Evolutionary conservation across 2,797 vertebrate genomes (phyloP), one percentile per base, ranked within the genome.

Genomic region (Danio aesculapii): DNA sequence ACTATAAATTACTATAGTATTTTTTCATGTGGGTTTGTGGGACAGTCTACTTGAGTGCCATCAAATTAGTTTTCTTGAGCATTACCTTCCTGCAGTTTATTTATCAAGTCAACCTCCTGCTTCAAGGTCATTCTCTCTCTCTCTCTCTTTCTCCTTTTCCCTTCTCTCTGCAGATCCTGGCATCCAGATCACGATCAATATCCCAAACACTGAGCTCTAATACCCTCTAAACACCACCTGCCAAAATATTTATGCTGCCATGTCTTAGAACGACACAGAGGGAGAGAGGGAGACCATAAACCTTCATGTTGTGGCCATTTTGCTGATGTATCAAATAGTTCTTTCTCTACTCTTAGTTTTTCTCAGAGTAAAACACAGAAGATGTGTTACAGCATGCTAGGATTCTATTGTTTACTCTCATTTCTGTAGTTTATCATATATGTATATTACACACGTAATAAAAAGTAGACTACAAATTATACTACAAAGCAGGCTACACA

Each of bases 231-330:
- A 88, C 89, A 81, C 83, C 87, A 86, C 86, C 88, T 91, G 91
- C 86, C 91, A 91, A 91, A 91, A 92, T 91, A 89, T 92, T 90
- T 89, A 88, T 86, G 84, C 84, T 67, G 21, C 46, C 55, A 19
- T 89, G 87, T 87, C 81, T 90, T 90, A 67, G 86, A 66, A 68
- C 82, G 75, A 78, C 49, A 47, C 39, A 73, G 16, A 59, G 50
- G 81, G 81, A 84, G 50, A 75, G 19, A 6, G 64, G 0, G 12
- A n/a, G 19, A 44, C 14, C 8, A 75, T 19, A 8, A 47, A 77
- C 44, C 10, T 14, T 59, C 0, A 39, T n/a, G 58, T 68, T n/a
- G 9, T 75, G 39, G 57, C 19, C 8, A 43, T 19, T 78, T 70
- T 69, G 16, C 21, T 39, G 14, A 30, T 68, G 17, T 64, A 21